Percentiles rank a stretch among this genome's conserved stretches.
phyloP scores from a whole-genome alignment of 2,113 vertebrate species.

The Desmodus rotundus region DNA sequence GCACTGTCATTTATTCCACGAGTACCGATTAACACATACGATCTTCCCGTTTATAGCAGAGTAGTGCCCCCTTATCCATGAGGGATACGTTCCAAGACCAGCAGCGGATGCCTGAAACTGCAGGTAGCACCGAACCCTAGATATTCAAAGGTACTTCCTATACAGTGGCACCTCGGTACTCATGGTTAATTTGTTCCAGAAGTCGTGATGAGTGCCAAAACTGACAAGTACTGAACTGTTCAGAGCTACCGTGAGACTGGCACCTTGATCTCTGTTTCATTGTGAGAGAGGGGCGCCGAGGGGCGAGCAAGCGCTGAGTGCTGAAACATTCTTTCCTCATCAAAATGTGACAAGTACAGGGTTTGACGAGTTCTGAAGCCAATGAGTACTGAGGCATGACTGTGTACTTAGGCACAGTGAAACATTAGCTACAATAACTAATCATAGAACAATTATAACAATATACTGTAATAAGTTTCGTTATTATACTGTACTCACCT shows the following conservation, averaged over 20 bases:
- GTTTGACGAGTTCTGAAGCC: too few relatives aligned
- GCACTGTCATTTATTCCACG: not conserved
- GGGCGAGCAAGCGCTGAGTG: too few relatives aligned
- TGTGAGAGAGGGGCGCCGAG: too few relatives aligned
- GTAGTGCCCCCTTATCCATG: not conserved
- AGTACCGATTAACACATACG: slow-evolving; percentile 2
- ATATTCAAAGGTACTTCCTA: not conserved
- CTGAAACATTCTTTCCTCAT: too few relatives aligned
- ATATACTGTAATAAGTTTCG: not conserved
- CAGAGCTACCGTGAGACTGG: too few relatives aligned
- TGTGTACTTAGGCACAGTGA: not conserved
- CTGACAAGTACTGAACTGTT: too few relatives aligned
- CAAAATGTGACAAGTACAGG: too few relatives aligned
- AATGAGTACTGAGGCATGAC: too few relatives aligned
- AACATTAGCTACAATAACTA: not conserved
- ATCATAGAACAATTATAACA: not conserved
- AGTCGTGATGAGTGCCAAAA: too few relatives aligned
- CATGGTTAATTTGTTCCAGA: too few relatives aligned
- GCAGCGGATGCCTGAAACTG: not conserved
- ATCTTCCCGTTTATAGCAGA: not conserved
- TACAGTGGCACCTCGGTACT: not conserved
- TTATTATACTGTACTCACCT: not conserved
- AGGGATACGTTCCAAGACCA: not conserved
- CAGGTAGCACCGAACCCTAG: not conserved
- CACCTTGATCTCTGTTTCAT: too few relatives aligned